Percentiles rank a stretch among this genome's conserved stretches.
Conservation (phyloP, 2,797 vertebrate species). For the Sebastes kiyomatsui region DNA sequence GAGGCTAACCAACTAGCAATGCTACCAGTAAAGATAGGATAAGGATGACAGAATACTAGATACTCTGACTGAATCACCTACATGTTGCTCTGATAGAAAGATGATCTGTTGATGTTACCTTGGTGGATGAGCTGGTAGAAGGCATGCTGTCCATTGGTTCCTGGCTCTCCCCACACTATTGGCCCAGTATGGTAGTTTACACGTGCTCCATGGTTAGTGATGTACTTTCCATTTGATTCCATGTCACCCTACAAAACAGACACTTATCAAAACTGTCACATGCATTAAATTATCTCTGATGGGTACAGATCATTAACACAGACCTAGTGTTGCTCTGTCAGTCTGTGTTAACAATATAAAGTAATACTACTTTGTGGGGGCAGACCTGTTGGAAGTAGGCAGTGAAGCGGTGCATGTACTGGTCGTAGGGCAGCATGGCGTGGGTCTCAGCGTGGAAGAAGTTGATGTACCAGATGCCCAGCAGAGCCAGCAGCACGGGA, state of each 20-base stretch:
- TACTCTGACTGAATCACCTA: background rate
- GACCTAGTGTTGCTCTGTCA: background rate
- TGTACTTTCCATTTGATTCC: conserved; percentile 98
- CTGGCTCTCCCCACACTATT: conserved; percentile 97
- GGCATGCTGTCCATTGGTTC: conserved; percentile 97
- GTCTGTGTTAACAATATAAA: background rate
- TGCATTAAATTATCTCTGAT: background rate
- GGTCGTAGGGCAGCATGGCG: conserved; percentile 94
- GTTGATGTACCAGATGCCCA: conserved; percentile 98
- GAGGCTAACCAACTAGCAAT: background rate
- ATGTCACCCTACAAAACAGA: conserved; percentile 89
- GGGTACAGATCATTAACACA: background rate
- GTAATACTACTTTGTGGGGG: too few species aligned
- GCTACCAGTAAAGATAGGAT: background rate
- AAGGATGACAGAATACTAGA: too few species aligned
- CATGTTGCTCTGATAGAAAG: background rate
- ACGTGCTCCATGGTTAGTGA: conserved; percentile 89
- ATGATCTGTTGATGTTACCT: conserved; percentile 79
- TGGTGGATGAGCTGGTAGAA: conserved; percentile 99
- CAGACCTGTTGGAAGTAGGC: conserved; percentile 98
- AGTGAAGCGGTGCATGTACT: conserved; percentile 98
- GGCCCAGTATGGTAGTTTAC: conserved; percentile 95
- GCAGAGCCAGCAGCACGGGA: conserved; percentile 90
- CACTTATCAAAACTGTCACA: background rate
- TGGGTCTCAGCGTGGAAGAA: conserved; percentile 94